Evolutionary conservation across 1,140 invertebrate genomes (phyloP).

Genomic region (Drosophila azteca): DNA sequence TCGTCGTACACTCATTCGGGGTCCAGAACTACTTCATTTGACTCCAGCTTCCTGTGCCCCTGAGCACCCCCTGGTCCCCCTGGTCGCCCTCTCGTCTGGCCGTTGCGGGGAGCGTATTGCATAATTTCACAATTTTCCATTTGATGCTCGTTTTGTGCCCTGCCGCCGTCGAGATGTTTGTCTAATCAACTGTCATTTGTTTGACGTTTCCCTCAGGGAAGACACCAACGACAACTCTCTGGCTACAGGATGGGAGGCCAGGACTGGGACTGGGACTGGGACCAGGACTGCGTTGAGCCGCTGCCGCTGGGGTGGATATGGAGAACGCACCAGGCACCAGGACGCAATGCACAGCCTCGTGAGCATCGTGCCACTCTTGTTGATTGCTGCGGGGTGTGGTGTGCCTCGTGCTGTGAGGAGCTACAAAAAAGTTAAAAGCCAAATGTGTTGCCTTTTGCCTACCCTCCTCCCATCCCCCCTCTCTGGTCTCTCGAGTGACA

Average conservation of each 20-base stretch:
- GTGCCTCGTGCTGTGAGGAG: conserved; percentile 14
- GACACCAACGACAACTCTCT: conserved; percentile 50
- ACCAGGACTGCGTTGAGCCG: neutral
- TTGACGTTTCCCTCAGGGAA: conserved; percentile 82
- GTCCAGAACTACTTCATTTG: conserved; percentile 79
- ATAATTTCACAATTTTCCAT: conserved; percentile 84
- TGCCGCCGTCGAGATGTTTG: conserved; percentile 80
- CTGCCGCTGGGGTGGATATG: neutral
- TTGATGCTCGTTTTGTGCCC: conserved; percentile 80
- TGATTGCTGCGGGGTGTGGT: conserved; percentile 67
- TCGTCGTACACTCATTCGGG: conserved; percentile 18
- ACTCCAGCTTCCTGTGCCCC: conserved; percentile 31
- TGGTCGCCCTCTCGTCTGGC: neutral
- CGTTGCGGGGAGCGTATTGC: conserved; percentile 78
- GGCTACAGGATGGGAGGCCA: too few species aligned
- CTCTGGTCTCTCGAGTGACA: conserved; percentile 44
- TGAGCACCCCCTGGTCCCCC: too few species aligned
- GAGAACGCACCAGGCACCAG: conserved; percentile 60
- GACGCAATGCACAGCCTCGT: conserved; percentile 56
- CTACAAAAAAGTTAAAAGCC: conserved; percentile 77
- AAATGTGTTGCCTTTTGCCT: conserved; percentile 39
- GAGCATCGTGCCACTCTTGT: conserved; percentile 67
- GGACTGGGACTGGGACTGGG: conserved; percentile 11
- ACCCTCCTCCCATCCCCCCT: neutral
- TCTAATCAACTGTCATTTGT: conserved; percentile 84